These are phyloP conservation scores for Octodon degus DNA, from an alignment of 2,113 vertebrate genomes.

Conservation along the genomic window DNA sequence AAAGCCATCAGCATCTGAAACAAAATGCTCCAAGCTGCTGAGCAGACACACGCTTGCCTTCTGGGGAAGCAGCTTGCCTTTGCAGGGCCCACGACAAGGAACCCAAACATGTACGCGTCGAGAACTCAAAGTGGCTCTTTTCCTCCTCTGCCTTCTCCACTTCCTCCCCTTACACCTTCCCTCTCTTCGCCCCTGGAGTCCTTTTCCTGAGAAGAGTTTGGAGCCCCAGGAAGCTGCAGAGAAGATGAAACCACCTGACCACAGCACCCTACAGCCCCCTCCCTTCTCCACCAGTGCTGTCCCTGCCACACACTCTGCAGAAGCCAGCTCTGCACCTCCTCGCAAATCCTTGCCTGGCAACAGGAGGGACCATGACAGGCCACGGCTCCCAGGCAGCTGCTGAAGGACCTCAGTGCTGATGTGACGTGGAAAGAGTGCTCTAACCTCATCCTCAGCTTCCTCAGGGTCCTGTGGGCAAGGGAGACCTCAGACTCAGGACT, in stretches of 20 bases:
- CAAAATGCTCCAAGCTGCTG: not conserved
- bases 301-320: rapidly evolving
- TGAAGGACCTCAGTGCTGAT: too few species aligned
- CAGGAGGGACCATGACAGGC: not conserved
- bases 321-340: not conserved
- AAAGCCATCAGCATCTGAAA: conserved; percentile 45
- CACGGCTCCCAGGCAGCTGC: not conserved
- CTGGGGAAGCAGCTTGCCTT: not conserved
- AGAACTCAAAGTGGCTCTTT: not conserved
- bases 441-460: rapidly evolving
- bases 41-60: not conserved
- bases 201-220: not conserved
- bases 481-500: not conserved
- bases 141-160: not conserved
- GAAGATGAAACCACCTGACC: not conserved
- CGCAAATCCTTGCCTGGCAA: not conserved
- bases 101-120: not conserved
- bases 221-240: not conserved
- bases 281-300: rapidly evolving
- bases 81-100: conserved; percentile 7
- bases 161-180: not conserved
- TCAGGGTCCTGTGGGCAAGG: not conserved
- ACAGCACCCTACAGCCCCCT: rapidly evolving
- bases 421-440: not conserved
- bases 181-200: not conserved